Evolutionary conservation across 2,888 invertebrate genomes (phyloP).

Genomic region (Drosophila paramelanica): DNA sequence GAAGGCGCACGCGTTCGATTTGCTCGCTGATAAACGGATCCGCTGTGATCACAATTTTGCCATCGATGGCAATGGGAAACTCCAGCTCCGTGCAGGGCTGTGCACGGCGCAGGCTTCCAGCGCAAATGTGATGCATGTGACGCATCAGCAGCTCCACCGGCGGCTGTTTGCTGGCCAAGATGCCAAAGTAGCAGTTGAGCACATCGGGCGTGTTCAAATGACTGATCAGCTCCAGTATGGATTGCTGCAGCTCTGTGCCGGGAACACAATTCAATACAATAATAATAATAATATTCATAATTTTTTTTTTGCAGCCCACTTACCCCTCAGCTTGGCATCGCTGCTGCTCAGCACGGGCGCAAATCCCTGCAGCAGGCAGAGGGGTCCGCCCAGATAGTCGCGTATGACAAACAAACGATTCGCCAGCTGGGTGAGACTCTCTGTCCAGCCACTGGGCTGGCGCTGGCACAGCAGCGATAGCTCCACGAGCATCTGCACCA

Average conservation of each 20-base stretch:
- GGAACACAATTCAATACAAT: too few relatives aligned
- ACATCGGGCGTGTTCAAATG: constrained; percentile 84
- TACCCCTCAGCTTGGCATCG: constrained; percentile 80
- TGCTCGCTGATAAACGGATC: constrained; percentile 76
- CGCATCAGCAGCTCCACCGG: constrained; percentile 87
- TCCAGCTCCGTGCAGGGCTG: constrained; percentile 83
- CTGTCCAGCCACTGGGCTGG: constrained; percentile 82
- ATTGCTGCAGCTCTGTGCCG: constrained; percentile 87
- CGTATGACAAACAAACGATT: constrained; percentile 83
- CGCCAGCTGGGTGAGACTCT: constrained; percentile 81
- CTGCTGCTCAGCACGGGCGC: constrained; percentile 79
- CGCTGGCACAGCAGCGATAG: constrained; percentile 80
- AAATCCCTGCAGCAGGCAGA: constrained; percentile 84
- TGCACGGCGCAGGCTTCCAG: constrained; percentile 71
- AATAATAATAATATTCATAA: too few relatives aligned
- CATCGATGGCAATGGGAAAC: constrained; percentile 83
- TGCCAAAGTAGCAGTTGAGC: constrained; percentile 87
- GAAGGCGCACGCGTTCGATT: constrained; percentile 82
- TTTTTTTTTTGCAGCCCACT: not conserved
- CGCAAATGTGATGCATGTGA: constrained; percentile 85
- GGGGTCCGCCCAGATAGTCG: constrained; percentile 84
- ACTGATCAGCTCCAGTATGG: constrained; percentile 88
- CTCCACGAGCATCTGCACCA: constrained; percentile 84
- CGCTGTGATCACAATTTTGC: constrained; percentile 77
- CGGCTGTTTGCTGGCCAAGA: constrained; percentile 87